These are phyloP conservation scores for Leucophenga varia DNA, from an alignment of 1,140 invertebrate genomes.

Conservation along the genomic window DNA sequence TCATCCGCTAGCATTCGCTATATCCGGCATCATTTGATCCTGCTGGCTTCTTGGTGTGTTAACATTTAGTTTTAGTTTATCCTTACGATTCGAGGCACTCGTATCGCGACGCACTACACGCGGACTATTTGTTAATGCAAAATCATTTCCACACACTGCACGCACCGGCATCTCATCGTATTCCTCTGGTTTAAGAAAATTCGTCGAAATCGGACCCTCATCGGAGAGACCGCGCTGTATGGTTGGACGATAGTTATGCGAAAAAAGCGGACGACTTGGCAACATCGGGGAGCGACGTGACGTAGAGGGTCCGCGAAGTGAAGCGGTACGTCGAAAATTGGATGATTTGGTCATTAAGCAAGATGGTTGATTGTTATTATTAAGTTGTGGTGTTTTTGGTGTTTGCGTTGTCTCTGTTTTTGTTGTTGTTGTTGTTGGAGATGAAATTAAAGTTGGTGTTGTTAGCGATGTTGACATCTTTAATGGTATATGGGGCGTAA, in stretches of 20 bases:
- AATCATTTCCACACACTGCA: slow-evolving; percentile 48
- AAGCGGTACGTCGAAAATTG: slow-evolving; percentile 50
- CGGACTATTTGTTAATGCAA: slow-evolving; percentile 36
- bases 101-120: slow-evolving; percentile 44
- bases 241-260: slow-evolving; percentile 46
- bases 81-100: slow-evolving; percentile 45
- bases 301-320: slow-evolving; percentile 40
- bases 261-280: slow-evolving; percentile 42
- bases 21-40: slow-evolving; percentile 5
- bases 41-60: slow-evolving; percentile 4
- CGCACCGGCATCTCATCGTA: slow-evolving; percentile 55
- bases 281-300: slow-evolving; percentile 41
- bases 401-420: slow-evolving; percentile 16
- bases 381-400: slow-evolving; percentile 6
- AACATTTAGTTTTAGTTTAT: slow-evolving; percentile 30
- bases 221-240: slow-evolving; percentile 54
- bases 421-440: slow-evolving; percentile 26
- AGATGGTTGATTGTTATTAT: slow-evolving; percentile 13
- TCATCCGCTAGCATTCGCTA: slow-evolving; percentile 1
- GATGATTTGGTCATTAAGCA: slow-evolving; percentile 22
- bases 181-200: slow-evolving; percentile 54
- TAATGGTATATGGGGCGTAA: slow-evolving; percentile 22
- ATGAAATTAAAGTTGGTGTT: slow-evolving; percentile 15
- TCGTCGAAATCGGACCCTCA: slow-evolving; percentile 53
- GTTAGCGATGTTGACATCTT: slow-evolving; percentile 18